Conservation (phyloP, 2,113 vertebrate species). For the Tor tambroides region DNA sequence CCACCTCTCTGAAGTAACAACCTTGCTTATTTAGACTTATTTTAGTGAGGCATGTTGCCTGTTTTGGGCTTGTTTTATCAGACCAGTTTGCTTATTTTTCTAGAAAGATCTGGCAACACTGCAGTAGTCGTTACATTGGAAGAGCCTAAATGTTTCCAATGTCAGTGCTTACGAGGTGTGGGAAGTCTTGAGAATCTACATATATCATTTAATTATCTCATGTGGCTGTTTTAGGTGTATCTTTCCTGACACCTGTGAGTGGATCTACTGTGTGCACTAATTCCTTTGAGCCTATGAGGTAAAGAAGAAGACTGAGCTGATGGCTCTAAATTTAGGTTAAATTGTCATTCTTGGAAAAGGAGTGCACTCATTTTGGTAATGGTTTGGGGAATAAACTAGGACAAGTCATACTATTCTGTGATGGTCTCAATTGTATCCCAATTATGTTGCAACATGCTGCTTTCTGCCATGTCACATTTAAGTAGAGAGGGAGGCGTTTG, state of each 20-base stretch:
- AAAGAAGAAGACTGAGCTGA: constrained; percentile 7
- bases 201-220: not conserved
- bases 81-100: not conserved
- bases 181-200: not conserved
- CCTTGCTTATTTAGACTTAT: constrained; percentile 1
- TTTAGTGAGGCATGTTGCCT: not conserved
- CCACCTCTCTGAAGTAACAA: too few species aligned
- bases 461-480: constrained; percentile 43
- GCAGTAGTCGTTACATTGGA: not conserved
- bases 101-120: too few species aligned
- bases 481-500: not conserved
- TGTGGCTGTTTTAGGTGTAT: not conserved
- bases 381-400: constrained; percentile 37
- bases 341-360: constrained; percentile 25
- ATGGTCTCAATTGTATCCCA: constrained; percentile 23
- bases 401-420: constrained; percentile 3
- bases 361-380: constrained; percentile 26
- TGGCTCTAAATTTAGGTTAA: constrained; percentile 35
- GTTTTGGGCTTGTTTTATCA: not conserved
- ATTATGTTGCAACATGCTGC: constrained; percentile 18
- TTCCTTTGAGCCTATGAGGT: not conserved
- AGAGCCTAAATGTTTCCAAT: not conserved
- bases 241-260: not conserved
- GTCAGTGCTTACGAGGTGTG: not conserved
- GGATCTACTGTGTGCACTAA: not conserved